A percentile compares a stretch with the other conserved stretches of the same genome.
Conservation (phyloP, 2,888 invertebrate species). For the Asteroscopus sphinx region DNA sequence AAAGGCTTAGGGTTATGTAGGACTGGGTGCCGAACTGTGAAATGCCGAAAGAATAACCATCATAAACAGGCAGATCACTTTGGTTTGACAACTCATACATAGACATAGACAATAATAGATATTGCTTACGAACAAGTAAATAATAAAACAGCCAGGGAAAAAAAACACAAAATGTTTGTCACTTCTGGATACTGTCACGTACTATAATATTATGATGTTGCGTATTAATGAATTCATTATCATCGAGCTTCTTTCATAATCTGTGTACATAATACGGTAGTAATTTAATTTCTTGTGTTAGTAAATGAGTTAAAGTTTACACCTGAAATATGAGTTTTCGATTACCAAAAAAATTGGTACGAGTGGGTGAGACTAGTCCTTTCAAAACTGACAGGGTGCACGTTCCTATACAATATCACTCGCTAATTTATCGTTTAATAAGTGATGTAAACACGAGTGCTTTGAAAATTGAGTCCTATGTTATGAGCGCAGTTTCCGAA, state of each 20-base stretch:
- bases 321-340: constrained; percentile 25
- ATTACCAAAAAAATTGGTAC: constrained; percentile 30
- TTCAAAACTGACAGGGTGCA: constrained; percentile 39
- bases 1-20: constrained; percentile 34
- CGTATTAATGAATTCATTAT: too few relatives aligned
- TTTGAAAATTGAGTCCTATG: constrained; percentile 7
- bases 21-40: constrained; percentile 22
- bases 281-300: constrained; percentile 9
- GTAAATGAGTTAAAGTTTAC: constrained; percentile 30
- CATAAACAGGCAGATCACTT: background rate
- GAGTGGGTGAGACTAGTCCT: constrained; percentile 34
- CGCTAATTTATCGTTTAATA: constrained; percentile 19
- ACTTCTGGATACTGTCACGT: too few relatives aligned
- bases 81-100: too few relatives aligned
- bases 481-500: constrained; percentile 1
- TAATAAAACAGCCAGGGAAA: background rate
- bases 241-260: too few relatives aligned
- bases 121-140: too few relatives aligned
- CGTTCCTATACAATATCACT: constrained; percentile 20
- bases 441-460: constrained; percentile 1
- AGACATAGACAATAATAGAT: too few relatives aligned
- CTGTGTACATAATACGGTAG: background rate
- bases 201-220: too few relatives aligned
- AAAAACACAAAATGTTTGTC: background rate
- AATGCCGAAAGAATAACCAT: constrained; percentile 15